Base-by-base conservation (phyloP, 23 tunicate genomes). In the Styela plicata region DNA sequence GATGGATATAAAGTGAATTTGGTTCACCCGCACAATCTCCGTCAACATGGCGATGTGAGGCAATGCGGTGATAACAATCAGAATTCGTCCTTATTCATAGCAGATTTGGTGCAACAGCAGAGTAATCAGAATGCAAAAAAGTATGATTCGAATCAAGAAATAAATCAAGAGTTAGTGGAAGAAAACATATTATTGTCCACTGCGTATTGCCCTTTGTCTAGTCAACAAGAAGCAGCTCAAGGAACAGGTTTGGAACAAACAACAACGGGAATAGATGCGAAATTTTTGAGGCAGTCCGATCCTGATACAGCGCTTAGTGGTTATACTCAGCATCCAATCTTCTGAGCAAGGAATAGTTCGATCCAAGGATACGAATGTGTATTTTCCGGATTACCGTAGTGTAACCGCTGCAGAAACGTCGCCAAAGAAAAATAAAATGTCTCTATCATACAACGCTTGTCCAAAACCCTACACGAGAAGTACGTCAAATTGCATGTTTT, bases 1-100 rank as follows among this genome's bases (percentile, higher is more conserved):
- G 81, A 76, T 53, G 81, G 81, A 5, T 76, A 26, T 22, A 76
- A 44, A 44, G 81, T 76, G 21, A 7, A 26, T 53, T 27, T 76
- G 17, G 64, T 31, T 23, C 64, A 57, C 44, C 65, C 63, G 25
- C 64, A 53, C 13, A 44, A 44, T 5, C 13, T 44, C 7, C 57
- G 57, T 5, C 10, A 44, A 44, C 10, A 44, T 44, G 13, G 7
- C 13, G 10, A 44, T 5, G 57, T 13, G 13, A 44, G 57, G 13
- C n/a, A n/a, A n/a, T n/a, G n/a, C n/a, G n/a, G n/a, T n/a, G n/a
- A n/a, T n/a, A 44, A 44, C 13, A 44, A 44, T 44, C 10, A 44
- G 57, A 44, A 44, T 44, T 44, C 57, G 57, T 5, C 7, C 13
- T 44, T 7, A 13, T 44, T 44, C 13, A 44, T 44, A 44, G 7